These are phyloP conservation scores for Oscheius myriophilus DNA, from an alignment of 2,888 invertebrate species.

Conservation along the genomic window DNA sequence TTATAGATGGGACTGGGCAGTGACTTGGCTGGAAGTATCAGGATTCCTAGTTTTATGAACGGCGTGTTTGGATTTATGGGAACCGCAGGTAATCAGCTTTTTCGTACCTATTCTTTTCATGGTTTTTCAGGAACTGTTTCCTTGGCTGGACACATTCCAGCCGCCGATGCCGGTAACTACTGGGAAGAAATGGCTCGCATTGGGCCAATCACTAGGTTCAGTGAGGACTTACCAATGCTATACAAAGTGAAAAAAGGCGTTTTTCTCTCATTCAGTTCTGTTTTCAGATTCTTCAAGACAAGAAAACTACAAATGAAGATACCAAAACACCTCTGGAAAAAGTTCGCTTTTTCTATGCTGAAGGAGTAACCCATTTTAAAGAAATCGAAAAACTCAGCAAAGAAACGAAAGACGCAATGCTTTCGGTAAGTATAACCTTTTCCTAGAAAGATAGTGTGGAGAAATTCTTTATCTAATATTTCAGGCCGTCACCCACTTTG, in stretches of 20 bases:
- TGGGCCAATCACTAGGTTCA: conserved; percentile 23
- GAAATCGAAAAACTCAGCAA: conserved; percentile 7
- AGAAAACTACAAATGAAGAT: too few species aligned
- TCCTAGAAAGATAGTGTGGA: too few species aligned
- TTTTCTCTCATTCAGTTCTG: too few species aligned
- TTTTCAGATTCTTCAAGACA: too few species aligned
- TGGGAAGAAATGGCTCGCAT: conserved; percentile 5
- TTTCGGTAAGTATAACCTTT: not conserved
- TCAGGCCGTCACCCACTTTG: conserved; percentile 20
- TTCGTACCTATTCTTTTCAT: not conserved
- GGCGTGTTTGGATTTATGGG: conserved; percentile 21
- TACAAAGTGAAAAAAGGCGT: not conserved
- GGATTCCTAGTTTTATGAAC: conserved; percentile 14
- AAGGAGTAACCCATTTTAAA: conserved; percentile 3
- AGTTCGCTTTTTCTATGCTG: conserved; percentile 1
- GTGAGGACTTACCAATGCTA: conserved; percentile 18
- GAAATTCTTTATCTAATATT: not conserved
- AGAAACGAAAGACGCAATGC: not conserved
- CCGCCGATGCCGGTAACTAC: not conserved
- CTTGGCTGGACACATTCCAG: conserved; percentile 15
- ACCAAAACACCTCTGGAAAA: not conserved
- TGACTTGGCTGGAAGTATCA: conserved; percentile 21
- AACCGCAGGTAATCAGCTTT: conserved; percentile 1
- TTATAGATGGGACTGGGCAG: conserved; percentile 25
- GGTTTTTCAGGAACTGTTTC: not conserved